Conservation (phyloP, 2,113 vertebrate genomes). For the Oophaga pumilio region DNA sequence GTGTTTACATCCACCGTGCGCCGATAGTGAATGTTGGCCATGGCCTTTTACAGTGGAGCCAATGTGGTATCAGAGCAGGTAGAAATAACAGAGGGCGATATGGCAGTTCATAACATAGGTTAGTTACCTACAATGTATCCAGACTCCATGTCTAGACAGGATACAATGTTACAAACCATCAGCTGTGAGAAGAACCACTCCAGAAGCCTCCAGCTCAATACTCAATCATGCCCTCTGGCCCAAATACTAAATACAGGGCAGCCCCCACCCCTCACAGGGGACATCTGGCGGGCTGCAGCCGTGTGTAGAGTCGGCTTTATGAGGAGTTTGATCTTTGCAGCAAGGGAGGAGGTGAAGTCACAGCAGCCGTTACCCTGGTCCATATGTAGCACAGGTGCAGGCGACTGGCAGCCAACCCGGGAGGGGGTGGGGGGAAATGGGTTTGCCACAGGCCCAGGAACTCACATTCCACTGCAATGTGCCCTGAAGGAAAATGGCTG, state of each 20-base stretch:
- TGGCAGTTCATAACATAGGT: neutral
- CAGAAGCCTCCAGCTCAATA: neutral
- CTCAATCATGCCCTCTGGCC: neutral
- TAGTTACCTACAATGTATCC: neutral
- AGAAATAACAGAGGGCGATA: neutral
- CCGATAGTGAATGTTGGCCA: neutral
- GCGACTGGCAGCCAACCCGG: neutral
- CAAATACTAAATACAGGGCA: too few species aligned
- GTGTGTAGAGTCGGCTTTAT: too few species aligned
- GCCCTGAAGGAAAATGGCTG: neutral
- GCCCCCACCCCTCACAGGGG: too few species aligned
- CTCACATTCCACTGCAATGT: neutral
- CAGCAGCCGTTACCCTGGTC: neutral
- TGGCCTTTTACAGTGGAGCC: conserved; percentile 27
- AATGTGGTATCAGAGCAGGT: neutral
- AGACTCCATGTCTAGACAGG: too few species aligned
- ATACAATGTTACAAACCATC: too few species aligned
- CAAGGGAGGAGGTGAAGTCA: neutral
- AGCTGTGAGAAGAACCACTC: neutral
- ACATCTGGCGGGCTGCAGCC: too few species aligned
- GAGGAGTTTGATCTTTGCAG: neutral
- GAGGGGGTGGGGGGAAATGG: too few species aligned
- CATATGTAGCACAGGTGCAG: conserved; percentile 7
- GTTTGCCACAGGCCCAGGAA: neutral
- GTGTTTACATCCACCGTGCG: conserved; percentile 1